Conservation (phyloP, 2,113 vertebrate genomes). For the Tachysurus vachellii region DNA sequence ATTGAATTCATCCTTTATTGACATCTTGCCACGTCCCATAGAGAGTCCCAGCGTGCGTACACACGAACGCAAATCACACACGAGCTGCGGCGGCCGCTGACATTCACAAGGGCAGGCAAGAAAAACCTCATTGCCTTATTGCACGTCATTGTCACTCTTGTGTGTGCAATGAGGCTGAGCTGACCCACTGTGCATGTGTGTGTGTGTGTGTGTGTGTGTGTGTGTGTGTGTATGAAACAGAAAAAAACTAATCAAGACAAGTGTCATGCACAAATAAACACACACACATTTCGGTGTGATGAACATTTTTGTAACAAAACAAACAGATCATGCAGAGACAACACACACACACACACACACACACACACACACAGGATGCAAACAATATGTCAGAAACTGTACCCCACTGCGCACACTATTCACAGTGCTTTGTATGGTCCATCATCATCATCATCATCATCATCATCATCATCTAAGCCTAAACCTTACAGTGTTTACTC, state of each 20-base stretch:
- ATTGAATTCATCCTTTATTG: conserved; percentile 57
- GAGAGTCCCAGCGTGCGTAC: conserved; percentile 2
- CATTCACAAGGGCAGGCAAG: conserved; percentile 52
- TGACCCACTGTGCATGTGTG: background rate
- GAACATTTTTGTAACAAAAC: conserved; percentile 73
- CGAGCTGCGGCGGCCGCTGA: conserved; percentile 16
- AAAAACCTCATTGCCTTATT: conserved; percentile 32
- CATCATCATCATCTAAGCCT: background rate
- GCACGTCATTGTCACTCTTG: background rate
- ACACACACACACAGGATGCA: background rate
- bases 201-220: background rate
- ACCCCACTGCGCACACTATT: background rate
- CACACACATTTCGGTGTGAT: conserved; percentile 61
- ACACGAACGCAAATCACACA: background rate
- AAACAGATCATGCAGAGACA: conserved; percentile 66
- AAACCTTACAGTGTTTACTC: background rate
- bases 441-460: background rate
- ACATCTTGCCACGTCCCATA: conserved; percentile 41
- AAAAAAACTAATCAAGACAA: conserved; percentile 31
- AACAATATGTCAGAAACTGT: background rate
- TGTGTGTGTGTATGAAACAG: background rate
- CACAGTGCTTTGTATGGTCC: background rate
- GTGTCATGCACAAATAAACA: conserved; percentile 21
- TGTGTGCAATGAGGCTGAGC: conserved; percentile 27
- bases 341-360: conserved; percentile 1